Conservation (phyloP, 2,888 invertebrate genomes). For the Anoplius nigerrimus region DNA sequence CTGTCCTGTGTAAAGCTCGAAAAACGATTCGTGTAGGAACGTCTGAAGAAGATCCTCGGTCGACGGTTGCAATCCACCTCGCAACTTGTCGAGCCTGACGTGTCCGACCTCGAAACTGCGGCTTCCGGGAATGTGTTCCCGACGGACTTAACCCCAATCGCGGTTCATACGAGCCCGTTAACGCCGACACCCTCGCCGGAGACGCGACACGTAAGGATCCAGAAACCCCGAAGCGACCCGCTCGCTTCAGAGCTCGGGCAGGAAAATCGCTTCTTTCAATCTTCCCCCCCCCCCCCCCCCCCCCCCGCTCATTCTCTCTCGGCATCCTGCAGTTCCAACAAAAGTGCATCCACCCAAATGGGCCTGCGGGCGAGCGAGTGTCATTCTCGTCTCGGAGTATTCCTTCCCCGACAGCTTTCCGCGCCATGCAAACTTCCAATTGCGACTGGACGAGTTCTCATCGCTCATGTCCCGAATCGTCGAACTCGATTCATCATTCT, state of each 20-base stretch:
- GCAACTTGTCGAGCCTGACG: slow-evolving; percentile 43
- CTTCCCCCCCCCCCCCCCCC: background rate
- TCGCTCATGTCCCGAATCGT: background rate
- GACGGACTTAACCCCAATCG: slow-evolving; percentile 45
- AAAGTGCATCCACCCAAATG: background rate
- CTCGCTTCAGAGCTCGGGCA: slow-evolving; percentile 9
- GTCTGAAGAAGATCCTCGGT: slow-evolving; percentile 45
- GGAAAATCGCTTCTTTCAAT: slow-evolving; percentile 32
- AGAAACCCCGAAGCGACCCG: background rate
- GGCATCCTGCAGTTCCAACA: background rate
- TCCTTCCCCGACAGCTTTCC: background rate
- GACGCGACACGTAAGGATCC: slow-evolving; percentile 52
- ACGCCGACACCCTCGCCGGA: slow-evolving; percentile 41
- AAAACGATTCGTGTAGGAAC: slow-evolving; percentile 48
- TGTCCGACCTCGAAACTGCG: slow-evolving; percentile 49
- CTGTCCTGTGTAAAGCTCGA: slow-evolving; percentile 20
- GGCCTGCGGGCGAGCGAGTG: background rate
- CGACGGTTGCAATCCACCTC: slow-evolving; percentile 52
- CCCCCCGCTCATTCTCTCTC: too few relatives aligned
- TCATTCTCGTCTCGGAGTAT: background rate
- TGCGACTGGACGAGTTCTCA: background rate
- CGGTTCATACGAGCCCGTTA: slow-evolving; percentile 48
- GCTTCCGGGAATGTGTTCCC: slow-evolving; percentile 50
- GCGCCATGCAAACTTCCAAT: background rate
- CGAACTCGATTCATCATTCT: background rate